Base-by-base conservation (phyloP, 2,113 vertebrate genomes). In the Brachyhypopomus gauderio region DNA sequence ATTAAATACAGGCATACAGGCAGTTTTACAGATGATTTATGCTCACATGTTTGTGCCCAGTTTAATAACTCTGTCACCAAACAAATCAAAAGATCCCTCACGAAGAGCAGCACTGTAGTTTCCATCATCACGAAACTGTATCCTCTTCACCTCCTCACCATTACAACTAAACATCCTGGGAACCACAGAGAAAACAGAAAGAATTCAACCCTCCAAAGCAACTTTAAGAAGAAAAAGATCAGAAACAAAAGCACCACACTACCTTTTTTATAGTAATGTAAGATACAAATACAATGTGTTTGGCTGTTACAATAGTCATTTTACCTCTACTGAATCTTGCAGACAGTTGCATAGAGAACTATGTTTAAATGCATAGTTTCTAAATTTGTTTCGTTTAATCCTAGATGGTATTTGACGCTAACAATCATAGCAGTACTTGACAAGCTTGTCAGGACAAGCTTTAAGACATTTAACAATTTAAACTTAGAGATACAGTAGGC, bases 31-130 rank as follows among this genome's bases (percentile, higher is more conserved):
- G 14, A 14, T 70, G 20, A 70, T 25, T 9, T 17, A 73, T 11
- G 88, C 97, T 95, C 91, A 98, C 98, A 99, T 99, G 69, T 99
- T 99, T 74, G 96, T 98, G 87, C 98, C 98, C 36, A 98, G 93
- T 88, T 96, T 98, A 87, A 97, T 95, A 80, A 96, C 93, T 86
- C 98, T 91, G 85, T 98, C 97, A 88, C 98, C 97, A 90, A 95
- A 96, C 72, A 97, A 91, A 48, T 99, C 96, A 80, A 97, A 98
- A 41, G 96, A 98, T 59, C 97, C 97, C 91, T 98, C 96, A 25
- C 93, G 94, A 7, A 92, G 87, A 6, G 96, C 94, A 52, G 88
- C n/a, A 0, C 91, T 60, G 0, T 97, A 99, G 91, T 94, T 95
- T 48, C 96, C 97, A 27, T 91, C 93, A 11, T 93, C 94, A 41